Evolutionary conservation across 2,888 invertebrate genomes (phyloP), one percentile per base, ranked within the genome.

Genomic region (Hetaerina titia): DNA sequence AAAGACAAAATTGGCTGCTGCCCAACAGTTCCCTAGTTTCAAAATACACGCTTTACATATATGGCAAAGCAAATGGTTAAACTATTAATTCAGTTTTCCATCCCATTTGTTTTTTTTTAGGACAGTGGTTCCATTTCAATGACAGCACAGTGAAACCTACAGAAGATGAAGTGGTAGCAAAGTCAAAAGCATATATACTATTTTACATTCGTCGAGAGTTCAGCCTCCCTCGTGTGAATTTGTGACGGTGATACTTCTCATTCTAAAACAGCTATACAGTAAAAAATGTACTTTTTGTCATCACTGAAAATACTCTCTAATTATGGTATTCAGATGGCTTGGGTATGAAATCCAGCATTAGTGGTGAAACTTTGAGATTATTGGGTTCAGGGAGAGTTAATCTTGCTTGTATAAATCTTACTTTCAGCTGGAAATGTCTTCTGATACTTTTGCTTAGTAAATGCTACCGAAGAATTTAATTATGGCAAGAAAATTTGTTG

Each of bases 41-140:
- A 45, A 45, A 45, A 45, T 45, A 45, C 45, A 45, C 45, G 45
- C 45, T 45, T 45, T 45, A 45, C 45, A 45, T 45, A 2, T 45
- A 45, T 45, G 45, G 45, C 45, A 45, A 45, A 45, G 45, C 45
- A 45, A 45, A 45, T 45, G 45, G 45, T 45, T 1, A 45, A 45
- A 45, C 4, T 45, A 45, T 45, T 45, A 45, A 45, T 45, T 45
- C 4, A 45, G 45, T 45, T 1, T 45, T 45, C 45, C 45, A 45
- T 45, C 45, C 45, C 45, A 56, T 63, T 95, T 58, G 95, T 15
- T 94, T 95, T 95, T 96, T 96, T 96, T 94, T 95, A 96, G 98
- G 98, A 94, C 98, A 98, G 96, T 98, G 98, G 98, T 98, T 98
- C 97, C 98, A 98, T 97, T 98, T 98, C 97, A 98, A 98, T 97